Percentiles rank a stretch among this genome's conserved stretches.
These are phyloP conservation scores for Chaenocephalus aceratus DNA, from an alignment of 2,113 vertebrate species.

Conservation along the genomic window DNA sequence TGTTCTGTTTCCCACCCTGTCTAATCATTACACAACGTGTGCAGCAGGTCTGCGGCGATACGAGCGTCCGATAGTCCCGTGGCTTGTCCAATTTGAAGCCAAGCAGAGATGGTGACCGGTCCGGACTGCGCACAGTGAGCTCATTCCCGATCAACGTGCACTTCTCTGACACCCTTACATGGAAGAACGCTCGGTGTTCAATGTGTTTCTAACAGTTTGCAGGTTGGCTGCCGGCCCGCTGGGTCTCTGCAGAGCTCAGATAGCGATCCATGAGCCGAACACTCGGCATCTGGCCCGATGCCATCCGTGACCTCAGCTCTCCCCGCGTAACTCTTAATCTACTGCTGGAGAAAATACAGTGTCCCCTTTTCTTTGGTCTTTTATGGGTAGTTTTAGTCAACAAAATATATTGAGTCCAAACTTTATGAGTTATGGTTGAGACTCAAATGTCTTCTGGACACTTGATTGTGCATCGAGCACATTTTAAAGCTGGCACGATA, in stretches of 20 bases:
- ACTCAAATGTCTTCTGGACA: too few relatives aligned
- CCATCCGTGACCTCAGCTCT: slow-evolving; percentile 19
- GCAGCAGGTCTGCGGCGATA: slow-evolving; percentile 86
- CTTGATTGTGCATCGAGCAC: too few relatives aligned
- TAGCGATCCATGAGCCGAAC: slow-evolving; percentile 30
- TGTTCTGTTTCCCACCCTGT: slow-evolving; percentile 65
- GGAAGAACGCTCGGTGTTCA: slow-evolving; percentile 38
- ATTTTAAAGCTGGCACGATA: too few relatives aligned
- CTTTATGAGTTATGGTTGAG: too few relatives aligned
- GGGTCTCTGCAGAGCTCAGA: slow-evolving; percentile 33
- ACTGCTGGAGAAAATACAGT: too few relatives aligned
- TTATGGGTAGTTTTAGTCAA: too few relatives aligned
- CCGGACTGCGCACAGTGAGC: not conserved
- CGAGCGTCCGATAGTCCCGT: slow-evolving; percentile 44
- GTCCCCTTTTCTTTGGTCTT: too few relatives aligned
- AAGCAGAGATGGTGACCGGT: slow-evolving; percentile 46
- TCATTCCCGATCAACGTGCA: slow-evolving; percentile 25
- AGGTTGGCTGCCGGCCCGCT: slow-evolving; percentile 18
- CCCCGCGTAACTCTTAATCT: not conserved
- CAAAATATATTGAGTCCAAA: too few relatives aligned
- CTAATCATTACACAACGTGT: slow-evolving; percentile 79
- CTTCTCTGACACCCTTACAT: slow-evolving; percentile 44
- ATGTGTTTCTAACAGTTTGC: not conserved
- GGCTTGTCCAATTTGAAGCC: slow-evolving; percentile 27
- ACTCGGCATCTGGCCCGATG: not conserved